A percentile compares a stretch with the other conserved stretches of the same genome.
Conservation (phyloP, 2,888 invertebrate genomes). For the Lagria hirta region DNA sequence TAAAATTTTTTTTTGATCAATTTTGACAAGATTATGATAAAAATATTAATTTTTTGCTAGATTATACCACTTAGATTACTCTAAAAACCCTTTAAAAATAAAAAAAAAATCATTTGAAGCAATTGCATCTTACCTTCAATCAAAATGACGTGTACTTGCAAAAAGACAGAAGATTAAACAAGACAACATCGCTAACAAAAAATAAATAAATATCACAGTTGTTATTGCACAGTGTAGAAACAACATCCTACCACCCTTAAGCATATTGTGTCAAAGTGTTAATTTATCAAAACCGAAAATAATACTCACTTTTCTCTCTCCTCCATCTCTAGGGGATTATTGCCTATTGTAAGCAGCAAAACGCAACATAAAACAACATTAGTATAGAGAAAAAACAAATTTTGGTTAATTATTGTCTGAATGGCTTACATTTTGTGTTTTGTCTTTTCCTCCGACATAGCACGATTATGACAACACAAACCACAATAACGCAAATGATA, state of each 20-base stretch:
- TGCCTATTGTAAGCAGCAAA: slow-evolving; percentile 64
- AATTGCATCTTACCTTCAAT: slow-evolving; percentile 31
- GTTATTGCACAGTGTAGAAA: slow-evolving; percentile 44
- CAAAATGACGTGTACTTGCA: slow-evolving; percentile 27
- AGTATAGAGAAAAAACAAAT: slow-evolving; percentile 16
- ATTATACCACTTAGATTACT: no score
- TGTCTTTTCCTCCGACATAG: slow-evolving; percentile 82
- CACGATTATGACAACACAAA: slow-evolving; percentile 82
- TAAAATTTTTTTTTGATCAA: no score
- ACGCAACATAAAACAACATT: slow-evolving; percentile 36
- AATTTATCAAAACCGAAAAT: slow-evolving; percentile 4
- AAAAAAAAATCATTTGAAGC: no score
- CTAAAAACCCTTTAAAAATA: no score
- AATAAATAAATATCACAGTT: slow-evolving; percentile 45
- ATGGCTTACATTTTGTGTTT: slow-evolving; percentile 83
- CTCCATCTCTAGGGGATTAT: slow-evolving; percentile 78
- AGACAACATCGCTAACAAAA: slow-evolving; percentile 24
- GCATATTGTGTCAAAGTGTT: slow-evolving; percentile 14
- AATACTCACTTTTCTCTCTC: slow-evolving; percentile 82
- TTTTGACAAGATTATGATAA: no score
- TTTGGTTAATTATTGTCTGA: slow-evolving; percentile 5
- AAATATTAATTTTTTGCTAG: no score
- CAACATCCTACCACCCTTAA: slow-evolving; percentile 19
- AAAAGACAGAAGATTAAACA: slow-evolving; percentile 22
- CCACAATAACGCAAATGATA: slow-evolving; percentile 79